Evolutionary conservation across 1,140 invertebrate genomes (phyloP), one percentile per base, ranked within the genome.

Genomic region (Homarus americanus): DNA sequence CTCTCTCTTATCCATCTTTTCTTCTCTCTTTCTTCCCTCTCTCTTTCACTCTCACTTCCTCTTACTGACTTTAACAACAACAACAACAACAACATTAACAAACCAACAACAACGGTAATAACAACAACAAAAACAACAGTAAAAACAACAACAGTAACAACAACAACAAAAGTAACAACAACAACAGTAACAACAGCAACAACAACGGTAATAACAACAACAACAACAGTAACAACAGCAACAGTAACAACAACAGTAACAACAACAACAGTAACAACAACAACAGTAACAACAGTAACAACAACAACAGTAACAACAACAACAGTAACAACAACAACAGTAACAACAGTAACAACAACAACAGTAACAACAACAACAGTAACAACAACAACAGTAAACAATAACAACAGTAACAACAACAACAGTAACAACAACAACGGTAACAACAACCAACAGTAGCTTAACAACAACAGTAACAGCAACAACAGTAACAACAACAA

Each of bases 1-100:
- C 76, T 79, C 76, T 79, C 76, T 79, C 76, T 79, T 38, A 9
- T n/a, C n/a, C n/a, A n/a, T n/a, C n/a, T n/a, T n/a, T n/a, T n/a
- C n/a, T n/a, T n/a, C n/a, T n/a, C n/a, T n/a, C n/a, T n/a, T n/a
- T n/a, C n/a, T n/a, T n/a, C n/a, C n/a, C n/a, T n/a, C n/a, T n/a
- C n/a, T n/a, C n/a, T n/a, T n/a, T n/a, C n/a, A n/a, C n/a, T n/a
- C n/a, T n/a, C n/a, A n/a, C n/a, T n/a, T n/a, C n/a, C n/a, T n/a
- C n/a, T n/a, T n/a, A n/a, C n/a, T n/a, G n/a, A n/a, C n/a, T n/a
- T n/a, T n/a, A n/a, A n/a, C n/a, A n/a, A n/a, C n/a, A n/a, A n/a
- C n/a, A n/a, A n/a, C n/a, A n/a, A n/a, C n/a, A n/a, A n/a, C n/a
- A n/a, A n/a, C n/a, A n/a, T n/a, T n/a, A n/a, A n/a, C n/a, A n/a